A percentile compares a stretch with the other conserved stretches of the same genome.
These are phyloP conservation scores for Rhodinocichla rosea DNA, from an alignment of 2,113 vertebrate genomes.

Conservation along the genomic window DNA sequence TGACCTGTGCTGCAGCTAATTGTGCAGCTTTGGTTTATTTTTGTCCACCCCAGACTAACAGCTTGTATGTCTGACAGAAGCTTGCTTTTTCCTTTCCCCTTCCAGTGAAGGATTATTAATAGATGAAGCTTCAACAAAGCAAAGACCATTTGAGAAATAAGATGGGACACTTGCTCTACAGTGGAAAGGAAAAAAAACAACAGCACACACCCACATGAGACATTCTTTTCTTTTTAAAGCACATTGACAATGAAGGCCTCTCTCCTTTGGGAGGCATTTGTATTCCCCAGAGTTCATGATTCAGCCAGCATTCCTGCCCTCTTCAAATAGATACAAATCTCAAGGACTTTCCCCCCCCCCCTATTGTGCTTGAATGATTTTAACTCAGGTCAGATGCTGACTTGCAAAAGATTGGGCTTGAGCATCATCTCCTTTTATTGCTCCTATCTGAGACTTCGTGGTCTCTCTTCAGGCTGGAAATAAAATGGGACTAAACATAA, in stretches of 20 bases:
- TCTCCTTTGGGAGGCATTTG: neutral
- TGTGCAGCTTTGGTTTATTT: slow-evolving; percentile 53
- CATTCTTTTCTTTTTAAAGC: slow-evolving; percentile 34
- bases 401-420: slow-evolving; percentile 24
- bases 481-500: slow-evolving; percentile 31
- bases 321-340: slow-evolving; percentile 25
- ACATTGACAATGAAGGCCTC: neutral
- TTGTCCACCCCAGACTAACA: slow-evolving; percentile 50
- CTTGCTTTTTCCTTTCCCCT: slow-evolving; percentile 37
- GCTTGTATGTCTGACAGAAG: slow-evolving; percentile 55
- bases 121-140: slow-evolving; percentile 60
- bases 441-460: neutral
- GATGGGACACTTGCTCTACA: slow-evolving; percentile 46
- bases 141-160: slow-evolving; percentile 62
- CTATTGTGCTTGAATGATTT: neutral
- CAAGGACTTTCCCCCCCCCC: neutral
- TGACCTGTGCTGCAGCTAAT: slow-evolving; percentile 32
- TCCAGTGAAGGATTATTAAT: slow-evolving; percentile 58
- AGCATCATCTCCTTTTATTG: neutral
- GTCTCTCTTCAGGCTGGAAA: neutral
- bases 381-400: slow-evolving; percentile 34
- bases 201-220: slow-evolving; percentile 24
- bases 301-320: slow-evolving; percentile 17
- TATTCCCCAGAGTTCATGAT: slow-evolving; percentile 31
- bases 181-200: neutral